A percentile compares a stretch with the other conserved stretches of the same genome.
Conservation (phyloP, 1,140 invertebrate species). For the Druon quercuslanigerum region DNA sequence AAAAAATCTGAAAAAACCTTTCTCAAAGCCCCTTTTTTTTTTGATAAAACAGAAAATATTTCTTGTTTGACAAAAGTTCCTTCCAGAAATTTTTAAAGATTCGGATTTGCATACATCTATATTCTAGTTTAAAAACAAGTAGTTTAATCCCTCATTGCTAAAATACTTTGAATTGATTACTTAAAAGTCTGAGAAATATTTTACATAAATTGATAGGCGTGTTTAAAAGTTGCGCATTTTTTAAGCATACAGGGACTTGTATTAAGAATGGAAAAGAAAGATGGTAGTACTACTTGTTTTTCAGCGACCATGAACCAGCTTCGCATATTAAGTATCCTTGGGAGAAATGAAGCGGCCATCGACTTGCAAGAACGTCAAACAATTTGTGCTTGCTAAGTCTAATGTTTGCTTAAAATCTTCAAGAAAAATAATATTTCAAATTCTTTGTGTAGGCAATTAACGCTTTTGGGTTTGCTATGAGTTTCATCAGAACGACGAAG, state of each 20-base stretch:
- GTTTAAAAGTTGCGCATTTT: background rate
- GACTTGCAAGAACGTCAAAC: conserved; percentile 6
- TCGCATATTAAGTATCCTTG: background rate
- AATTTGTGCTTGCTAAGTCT: conserved; percentile 3
- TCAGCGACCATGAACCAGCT: conserved; percentile 7
- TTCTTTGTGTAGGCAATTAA: conserved; percentile 29
- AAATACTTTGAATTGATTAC: no score
- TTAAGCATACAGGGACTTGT: conserved; percentile 19
- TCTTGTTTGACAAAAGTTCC: no score
- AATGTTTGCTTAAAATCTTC: background rate
- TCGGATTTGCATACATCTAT: no score
- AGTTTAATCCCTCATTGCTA: no score
- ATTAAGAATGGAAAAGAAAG: conserved; percentile 10
- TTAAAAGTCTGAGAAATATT: background rate
- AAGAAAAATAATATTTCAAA: conserved; percentile 30
- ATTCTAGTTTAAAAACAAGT: no score
- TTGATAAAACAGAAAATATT: no score
- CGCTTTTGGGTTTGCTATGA: no score
- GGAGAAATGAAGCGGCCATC: background rate
- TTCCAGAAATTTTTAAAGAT: no score
- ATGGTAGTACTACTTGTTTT: background rate
- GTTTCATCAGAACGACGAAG: no score
- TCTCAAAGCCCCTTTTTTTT: no score
- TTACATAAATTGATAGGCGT: background rate
- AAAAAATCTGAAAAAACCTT: no score